phyloP scores from a whole-genome alignment of 2,888 invertebrate genomes.

The Deroplatys truncata region DNA sequence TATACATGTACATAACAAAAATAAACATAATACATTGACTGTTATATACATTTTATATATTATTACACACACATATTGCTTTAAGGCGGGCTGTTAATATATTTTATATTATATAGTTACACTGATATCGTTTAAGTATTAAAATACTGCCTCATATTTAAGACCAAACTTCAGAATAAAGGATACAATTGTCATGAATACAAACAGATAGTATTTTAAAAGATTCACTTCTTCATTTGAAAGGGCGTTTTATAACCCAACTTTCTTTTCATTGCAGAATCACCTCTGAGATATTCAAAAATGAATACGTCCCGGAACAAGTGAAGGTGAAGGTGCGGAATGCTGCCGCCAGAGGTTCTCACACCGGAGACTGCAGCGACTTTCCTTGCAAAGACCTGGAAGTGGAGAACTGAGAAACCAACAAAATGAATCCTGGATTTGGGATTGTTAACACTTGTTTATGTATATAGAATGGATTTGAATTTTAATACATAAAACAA shows the following conservation, averaged over 20 bases:
- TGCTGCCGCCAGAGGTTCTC: constrained; percentile 26
- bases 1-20: no score
- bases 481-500: no score
- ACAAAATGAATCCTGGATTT: neutral
- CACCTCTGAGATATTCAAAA: constrained; percentile 34
- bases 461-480: neutral
- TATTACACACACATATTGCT: no score
- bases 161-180: no score
- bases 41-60: no score
- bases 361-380: constrained; percentile 16
- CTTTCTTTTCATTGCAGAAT: constrained; percentile 31
- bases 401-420: neutral
- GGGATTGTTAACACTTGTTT: neutral
- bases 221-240: neutral
- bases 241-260: neutral
- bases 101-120: no score
- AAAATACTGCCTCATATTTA: no score
- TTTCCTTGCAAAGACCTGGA: constrained; percentile 27
- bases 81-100: no score
- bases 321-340: constrained; percentile 31
- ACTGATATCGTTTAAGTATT: no score
- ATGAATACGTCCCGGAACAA: constrained; percentile 33
- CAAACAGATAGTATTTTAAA: no score
- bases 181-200: no score
- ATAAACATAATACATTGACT: no score